Percentiles rank a stretch among this genome's conserved stretches.
Evolutionary conservation across 2,888 invertebrate genomes (phyloP).

Genomic region (Timema cristinae): DNA sequence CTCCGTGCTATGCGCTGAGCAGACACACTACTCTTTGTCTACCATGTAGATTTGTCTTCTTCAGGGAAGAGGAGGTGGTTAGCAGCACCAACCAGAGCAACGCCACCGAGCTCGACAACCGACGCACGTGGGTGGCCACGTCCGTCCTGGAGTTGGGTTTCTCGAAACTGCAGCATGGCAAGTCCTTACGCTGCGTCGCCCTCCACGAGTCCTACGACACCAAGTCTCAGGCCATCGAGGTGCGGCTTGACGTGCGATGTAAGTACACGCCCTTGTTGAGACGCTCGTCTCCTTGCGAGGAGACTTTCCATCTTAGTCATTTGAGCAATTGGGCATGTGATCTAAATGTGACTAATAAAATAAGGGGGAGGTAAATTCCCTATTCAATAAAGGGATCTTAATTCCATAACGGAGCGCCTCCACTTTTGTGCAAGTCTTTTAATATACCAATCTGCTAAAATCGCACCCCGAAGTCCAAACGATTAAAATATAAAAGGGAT

Average conservation of each 20-base stretch:
- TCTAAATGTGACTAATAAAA: too few species aligned
- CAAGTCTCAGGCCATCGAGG: conserved; percentile 69
- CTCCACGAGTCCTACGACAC: conserved; percentile 78
- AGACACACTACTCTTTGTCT: too few species aligned
- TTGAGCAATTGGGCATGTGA: too few species aligned
- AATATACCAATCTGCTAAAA: too few species aligned
- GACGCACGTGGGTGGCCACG: conserved; percentile 78
- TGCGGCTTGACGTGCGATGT: conserved; percentile 83
- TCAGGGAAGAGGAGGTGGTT: conserved; percentile 57
- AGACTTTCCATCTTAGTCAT: too few species aligned
- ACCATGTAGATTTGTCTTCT: conserved; percentile 30
- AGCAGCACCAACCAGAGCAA: conserved; percentile 66
- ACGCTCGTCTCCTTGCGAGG: too few species aligned
- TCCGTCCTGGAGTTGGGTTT: conserved; percentile 79
- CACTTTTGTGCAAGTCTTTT: too few species aligned
- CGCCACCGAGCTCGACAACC: conserved; percentile 77
- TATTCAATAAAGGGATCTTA: too few species aligned
- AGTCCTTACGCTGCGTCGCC: conserved; percentile 74
- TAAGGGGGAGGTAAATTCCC: too few species aligned
- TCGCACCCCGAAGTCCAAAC: too few species aligned
- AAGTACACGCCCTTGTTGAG: conserved; percentile 48
- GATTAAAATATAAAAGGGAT: too few species aligned
- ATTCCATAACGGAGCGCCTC: too few species aligned
- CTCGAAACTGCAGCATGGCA: conserved; percentile 72
- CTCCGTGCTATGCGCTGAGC: conserved; percentile 57